Base-by-base conservation (phyloP, 2,888 invertebrate species). In the Druceiella hillmani region DNA sequence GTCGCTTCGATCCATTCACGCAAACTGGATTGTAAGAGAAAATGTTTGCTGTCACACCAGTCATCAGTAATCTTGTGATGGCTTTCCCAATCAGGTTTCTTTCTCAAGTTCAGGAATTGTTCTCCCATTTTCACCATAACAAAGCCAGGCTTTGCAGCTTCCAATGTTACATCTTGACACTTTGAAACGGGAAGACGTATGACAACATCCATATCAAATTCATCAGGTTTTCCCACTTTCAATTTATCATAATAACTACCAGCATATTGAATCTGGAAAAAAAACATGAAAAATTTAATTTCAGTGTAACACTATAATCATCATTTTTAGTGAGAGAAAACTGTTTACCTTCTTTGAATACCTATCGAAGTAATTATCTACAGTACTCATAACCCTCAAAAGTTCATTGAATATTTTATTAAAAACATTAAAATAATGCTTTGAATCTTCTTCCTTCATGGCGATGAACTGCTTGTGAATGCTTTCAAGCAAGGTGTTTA, bases 201-300 rank as follows among this genome's bases (percentile, higher is more conserved):
- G 3, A 76, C 62, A 3, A 79, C 58, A 56, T 79, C 75, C 53
- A 79, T 62, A 50, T 80, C 80, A 47, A 71, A 80, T 50, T 80
- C 80, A 43, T 76, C 71, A 11, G 79, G 72, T 38, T 67, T 65
- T 2, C 71, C 66, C 1, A 79, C 68, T 55, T 75, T 76, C 16
- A 79, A 64, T 9, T 67, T 65, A 49, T 81, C 80, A 42, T 73
- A 78, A 24, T 66, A 79, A 50, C 79, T 79, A 7, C 80, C 80
- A 0, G 74, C 75, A 45, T 64, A 76, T 40, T 67, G 59, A 2
- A 61, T 57, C 53, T 62, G 47, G 3, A 25, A n/a, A n/a, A n/a
- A n/a, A n/a, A n/a, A n/a, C n/a, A n/a, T n/a, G n/a, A n/a, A n/a
- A n/a, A n/a, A n/a, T n/a, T n/a, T n/a, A n/a, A n/a, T n/a, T n/a